Evolutionary conservation across 2,797 vertebrate species (phyloP).

Genomic region (Syndactyla subalaris): DNA sequence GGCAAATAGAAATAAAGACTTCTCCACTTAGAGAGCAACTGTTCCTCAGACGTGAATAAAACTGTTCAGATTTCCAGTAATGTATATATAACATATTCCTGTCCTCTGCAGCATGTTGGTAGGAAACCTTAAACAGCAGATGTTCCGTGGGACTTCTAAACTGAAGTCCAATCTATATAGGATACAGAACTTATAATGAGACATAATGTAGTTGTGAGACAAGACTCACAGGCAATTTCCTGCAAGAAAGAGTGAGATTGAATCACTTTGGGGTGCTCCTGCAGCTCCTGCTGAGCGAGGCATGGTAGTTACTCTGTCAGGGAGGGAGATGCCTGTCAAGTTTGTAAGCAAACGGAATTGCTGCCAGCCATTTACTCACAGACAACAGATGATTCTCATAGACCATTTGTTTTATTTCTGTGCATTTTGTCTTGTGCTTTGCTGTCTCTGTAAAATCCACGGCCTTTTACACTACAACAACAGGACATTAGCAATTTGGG

Average conservation of each 20-base stretch:
- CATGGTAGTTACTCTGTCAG: conserved; percentile 24
- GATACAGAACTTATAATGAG: conserved; percentile 69
- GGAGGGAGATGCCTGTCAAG: conserved; percentile 68
- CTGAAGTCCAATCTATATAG: conserved; percentile 16
- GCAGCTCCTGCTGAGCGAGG: conserved; percentile 48
- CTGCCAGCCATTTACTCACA: conserved; percentile 58
- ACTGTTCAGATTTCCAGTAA: conserved; percentile 32
- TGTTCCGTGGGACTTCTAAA: conserved; percentile 3
- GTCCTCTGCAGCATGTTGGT: conserved; percentile 38
- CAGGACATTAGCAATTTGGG: not conserved
- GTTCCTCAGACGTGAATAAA: not conserved
- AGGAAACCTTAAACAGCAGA: conserved; percentile 36
- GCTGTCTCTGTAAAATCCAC: conserved; percentile 36
- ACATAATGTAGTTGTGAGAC: conserved; percentile 72
- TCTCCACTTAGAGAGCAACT: conserved; percentile 3
- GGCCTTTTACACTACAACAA: conserved; percentile 48
- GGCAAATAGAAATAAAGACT: not conserved
- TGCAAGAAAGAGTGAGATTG: conserved; percentile 73
- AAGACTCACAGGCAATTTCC: conserved; percentile 74
- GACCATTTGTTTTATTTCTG: conserved; percentile 67
- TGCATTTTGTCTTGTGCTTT: conserved; percentile 41
- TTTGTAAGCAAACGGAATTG: conserved; percentile 47
- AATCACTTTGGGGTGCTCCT: conserved; percentile 70
- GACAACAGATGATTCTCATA: conserved; percentile 64
- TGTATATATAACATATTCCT: conserved; percentile 45